Percentiles rank a stretch among this genome's conserved stretches.
Evolutionary conservation across 2,113 vertebrate genomes (phyloP).

Genomic region (Damaliscus lunatus): DNA sequence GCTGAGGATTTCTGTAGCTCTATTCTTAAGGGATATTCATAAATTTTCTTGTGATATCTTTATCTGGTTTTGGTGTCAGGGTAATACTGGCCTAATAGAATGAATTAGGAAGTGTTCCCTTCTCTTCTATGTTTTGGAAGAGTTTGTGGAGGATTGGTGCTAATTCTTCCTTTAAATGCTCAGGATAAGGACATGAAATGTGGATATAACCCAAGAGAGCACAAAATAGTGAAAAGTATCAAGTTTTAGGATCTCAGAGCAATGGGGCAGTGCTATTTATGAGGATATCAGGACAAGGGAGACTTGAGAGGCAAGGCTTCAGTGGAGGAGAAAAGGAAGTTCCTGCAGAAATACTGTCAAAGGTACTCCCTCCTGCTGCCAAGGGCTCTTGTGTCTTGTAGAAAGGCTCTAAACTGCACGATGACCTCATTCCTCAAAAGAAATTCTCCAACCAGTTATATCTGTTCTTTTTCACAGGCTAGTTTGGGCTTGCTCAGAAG

Average conservation of each 20-base stretch:
- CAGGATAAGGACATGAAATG: background rate
- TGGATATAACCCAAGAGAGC: background rate
- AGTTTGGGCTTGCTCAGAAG: conserved; percentile 44
- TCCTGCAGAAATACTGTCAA: conserved; percentile 8
- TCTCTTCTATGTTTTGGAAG: background rate
- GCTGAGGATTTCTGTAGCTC: conserved; percentile 21
- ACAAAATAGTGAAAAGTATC: background rate
- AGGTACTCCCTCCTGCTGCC: background rate
- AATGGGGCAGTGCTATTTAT: background rate
- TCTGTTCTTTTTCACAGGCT: conserved; percentile 8
- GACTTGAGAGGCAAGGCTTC: background rate
- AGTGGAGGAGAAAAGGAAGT: conserved; percentile 31
- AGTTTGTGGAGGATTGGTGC: background rate
- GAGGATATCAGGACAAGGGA: background rate
- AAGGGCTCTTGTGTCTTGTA: background rate
- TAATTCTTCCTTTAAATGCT: conserved; percentile 13
- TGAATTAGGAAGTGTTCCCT: background rate
- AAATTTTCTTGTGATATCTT: background rate
- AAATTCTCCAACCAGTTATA: conserved; percentile 21
- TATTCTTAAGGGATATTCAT: background rate
- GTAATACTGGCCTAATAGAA: background rate
- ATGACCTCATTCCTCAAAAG: conserved; percentile 48
- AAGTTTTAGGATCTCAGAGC: background rate
- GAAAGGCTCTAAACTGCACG: conserved; percentile 14
- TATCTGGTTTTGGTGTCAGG: conserved; percentile 3